Evolutionary conservation across 2,797 vertebrate genomes (phyloP), one percentile per base, ranked within the genome.

Genomic region (Acanthopagrus latus): DNA sequence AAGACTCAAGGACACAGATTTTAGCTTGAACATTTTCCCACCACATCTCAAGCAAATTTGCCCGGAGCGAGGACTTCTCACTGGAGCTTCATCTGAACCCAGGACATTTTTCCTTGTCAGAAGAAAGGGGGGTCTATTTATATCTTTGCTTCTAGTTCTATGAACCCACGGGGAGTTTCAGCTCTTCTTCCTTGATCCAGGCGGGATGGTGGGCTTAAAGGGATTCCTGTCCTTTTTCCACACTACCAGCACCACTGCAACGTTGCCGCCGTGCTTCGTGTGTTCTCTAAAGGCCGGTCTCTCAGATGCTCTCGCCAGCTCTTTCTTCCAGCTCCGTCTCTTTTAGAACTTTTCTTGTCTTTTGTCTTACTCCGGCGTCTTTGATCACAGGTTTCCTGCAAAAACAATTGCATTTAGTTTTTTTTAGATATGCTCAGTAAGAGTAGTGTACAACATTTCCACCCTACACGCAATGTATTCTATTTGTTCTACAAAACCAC

Each of bases 51-150:
- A 66, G 66, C 58, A 72, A 51, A 78, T 20, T 52, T 0, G 81
- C 83, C 74, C 13, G 33, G 17, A 87, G 82, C 69, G 78, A 80
- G 69, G 48, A 50, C 72, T 84, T 80, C 76, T 85, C 78, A 78
- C 65, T 10, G 20, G 64, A 85, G 76, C 20, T 81, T 88, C 69
- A 79, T 86, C 75, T 86, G 81, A 91, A 91, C 86, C 80, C 78
- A 55, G 78, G 85, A 88, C 84, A 84, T 89, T 88, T 85, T 90
- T 91, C 80, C 75, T 68, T 86, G 83, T 91, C 84, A 90, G 85
- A 86, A 79, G 76, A 87, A 75, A 83, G 47, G 38, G 27, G 52
- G 73, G 29, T 48, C 85, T 88, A 86, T 90, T 90, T 92, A 87
- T 89, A 91, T 83, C 80, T 63, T 85, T 75, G 50, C 68, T 63